Percentiles rank a stretch among this genome's conserved stretches.
These are phyloP conservation scores for Sebastiscus albofasciatus DNA, from an alignment of 2,797 vertebrate genomes.

Conservation along the genomic window DNA sequence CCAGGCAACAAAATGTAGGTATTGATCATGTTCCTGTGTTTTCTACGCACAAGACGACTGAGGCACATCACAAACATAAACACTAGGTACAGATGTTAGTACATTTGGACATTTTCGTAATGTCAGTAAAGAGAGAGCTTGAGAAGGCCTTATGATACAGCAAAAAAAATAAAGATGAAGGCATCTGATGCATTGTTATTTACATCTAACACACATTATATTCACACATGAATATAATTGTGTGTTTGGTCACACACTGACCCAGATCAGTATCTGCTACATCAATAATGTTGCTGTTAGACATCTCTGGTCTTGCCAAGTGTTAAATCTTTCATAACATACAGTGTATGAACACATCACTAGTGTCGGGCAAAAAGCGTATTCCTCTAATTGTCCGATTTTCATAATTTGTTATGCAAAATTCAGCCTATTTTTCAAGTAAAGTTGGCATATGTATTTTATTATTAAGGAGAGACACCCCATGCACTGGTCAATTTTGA, in stretches of 20 bases:
- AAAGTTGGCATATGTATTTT: not conserved
- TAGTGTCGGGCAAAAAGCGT: not conserved
- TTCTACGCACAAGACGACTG: constrained; percentile 24
- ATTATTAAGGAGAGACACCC: not conserved
- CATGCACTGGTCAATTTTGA: no score
- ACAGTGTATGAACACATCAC: not conserved
- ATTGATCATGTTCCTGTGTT: constrained; percentile 1
- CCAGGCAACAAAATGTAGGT: constrained; percentile 22
- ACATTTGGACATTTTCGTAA: constrained; percentile 21
- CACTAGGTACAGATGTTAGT: constrained; percentile 24
- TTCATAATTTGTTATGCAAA: not conserved
- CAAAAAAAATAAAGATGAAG: constrained; percentile 49
- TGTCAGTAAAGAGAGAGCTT: constrained; percentile 12
- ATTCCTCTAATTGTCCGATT: not conserved
- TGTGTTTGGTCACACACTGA: constrained; percentile 1
- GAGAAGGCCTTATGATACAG: constrained; percentile 39
- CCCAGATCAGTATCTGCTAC: not conserved
- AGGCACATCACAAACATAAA: constrained; percentile 56
- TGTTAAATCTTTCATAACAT: not conserved
- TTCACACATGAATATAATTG: constrained; percentile 8
- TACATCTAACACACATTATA: constrained; percentile 14
- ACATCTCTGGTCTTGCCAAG: not conserved
- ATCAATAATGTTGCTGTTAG: not conserved
- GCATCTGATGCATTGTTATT: constrained; percentile 32
- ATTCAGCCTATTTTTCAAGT: not conserved